Percentiles rank a stretch among this genome's conserved stretches.
phyloP scores from a whole-genome alignment of 2,113 vertebrate species.

The Gnathonemus longibarbis region DNA sequence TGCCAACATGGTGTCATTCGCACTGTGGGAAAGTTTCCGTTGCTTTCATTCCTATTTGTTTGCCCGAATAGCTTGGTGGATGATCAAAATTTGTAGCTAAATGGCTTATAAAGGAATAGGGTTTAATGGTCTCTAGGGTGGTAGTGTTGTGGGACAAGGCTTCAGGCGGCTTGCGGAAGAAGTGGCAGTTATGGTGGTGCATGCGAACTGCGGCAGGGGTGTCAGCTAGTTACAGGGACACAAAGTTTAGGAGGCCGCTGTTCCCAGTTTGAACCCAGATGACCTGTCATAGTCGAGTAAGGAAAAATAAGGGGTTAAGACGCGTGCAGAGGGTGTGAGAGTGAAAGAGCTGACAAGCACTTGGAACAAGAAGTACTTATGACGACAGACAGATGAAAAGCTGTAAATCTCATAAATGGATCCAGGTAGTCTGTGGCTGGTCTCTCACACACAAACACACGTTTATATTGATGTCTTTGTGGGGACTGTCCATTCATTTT shows the following conservation, averaged over 20 bases:
- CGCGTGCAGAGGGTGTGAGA: background rate
- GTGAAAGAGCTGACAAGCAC: background rate
- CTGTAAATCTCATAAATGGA: background rate
- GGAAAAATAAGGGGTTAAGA: background rate
- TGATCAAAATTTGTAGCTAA: background rate
- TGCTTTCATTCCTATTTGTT: background rate
- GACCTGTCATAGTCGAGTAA: constrained; percentile 22
- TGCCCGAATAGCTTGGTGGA: background rate
- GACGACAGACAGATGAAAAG: background rate
- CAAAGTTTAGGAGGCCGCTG: constrained; percentile 42
- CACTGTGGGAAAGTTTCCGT: background rate
- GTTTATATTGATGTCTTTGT: background rate
- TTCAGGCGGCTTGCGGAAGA: background rate
- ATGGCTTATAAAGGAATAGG: background rate
- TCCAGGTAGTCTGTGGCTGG: background rate
- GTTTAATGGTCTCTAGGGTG: background rate
- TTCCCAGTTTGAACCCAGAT: constrained; percentile 56
- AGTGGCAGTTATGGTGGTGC: background rate
- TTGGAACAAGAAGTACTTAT: background rate
- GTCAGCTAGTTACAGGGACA: constrained; percentile 34
- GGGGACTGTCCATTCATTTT: background rate
- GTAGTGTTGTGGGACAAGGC: constrained; percentile 14
- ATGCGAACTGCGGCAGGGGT: background rate
- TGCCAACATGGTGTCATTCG: background rate
- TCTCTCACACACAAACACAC: background rate